Percentiles rank a stretch among this genome's conserved stretches.
Evolutionary conservation across 2,113 vertebrate species (phyloP).

Genomic region (Sinosuthora webbiana): DNA sequence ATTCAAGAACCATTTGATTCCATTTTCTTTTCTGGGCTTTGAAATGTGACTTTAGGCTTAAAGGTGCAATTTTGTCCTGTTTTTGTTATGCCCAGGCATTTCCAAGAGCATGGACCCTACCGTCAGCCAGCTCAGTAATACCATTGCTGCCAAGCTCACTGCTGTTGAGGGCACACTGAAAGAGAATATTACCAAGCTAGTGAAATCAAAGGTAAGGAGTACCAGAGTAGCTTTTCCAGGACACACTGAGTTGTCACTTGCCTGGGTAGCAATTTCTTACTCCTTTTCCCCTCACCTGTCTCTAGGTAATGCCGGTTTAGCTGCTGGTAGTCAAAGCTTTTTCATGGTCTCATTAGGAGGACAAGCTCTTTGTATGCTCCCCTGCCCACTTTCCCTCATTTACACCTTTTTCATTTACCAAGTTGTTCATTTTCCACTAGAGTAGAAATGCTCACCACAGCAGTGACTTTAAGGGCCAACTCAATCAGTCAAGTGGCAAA

Average conservation of each 20-base stretch:
- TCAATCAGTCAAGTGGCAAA: not conserved
- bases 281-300: not conserved
- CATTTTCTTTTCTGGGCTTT: not conserved
- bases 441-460: not conserved
- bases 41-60: not conserved
- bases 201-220: conserved; percentile 90
- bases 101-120: conserved; percentile 90
- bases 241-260: not conserved
- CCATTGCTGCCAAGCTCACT: conserved; percentile 85
- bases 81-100: conserved; percentile 64
- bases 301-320: not conserved
- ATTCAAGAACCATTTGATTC: not conserved
- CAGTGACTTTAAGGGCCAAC: not conserved
- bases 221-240: not conserved
- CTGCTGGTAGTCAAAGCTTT: not conserved
- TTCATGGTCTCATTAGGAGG: not conserved
- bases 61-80: not conserved
- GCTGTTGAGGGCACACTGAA: conserved; percentile 89
- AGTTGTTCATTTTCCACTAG: not conserved
- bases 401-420: not conserved
- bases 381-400: not conserved
- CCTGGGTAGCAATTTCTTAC: not conserved
- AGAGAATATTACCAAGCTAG: conserved; percentile 89
- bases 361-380: not conserved
- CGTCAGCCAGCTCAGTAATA: conserved; percentile 85